Conservation (phyloP, 2,888 invertebrate genomes). For the Rotaria magnacalcarata region DNA sequence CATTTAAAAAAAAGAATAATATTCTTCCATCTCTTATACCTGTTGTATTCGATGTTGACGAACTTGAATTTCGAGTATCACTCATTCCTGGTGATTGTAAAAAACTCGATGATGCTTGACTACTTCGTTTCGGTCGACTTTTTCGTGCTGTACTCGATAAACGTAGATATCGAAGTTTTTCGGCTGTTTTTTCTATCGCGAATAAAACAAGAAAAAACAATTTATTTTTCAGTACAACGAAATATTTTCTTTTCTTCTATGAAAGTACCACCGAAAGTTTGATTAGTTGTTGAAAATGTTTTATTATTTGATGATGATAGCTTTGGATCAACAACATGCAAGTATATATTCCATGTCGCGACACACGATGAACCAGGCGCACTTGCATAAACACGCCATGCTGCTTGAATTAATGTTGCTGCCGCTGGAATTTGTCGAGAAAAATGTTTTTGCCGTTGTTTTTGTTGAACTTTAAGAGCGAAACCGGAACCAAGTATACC, state of each 20-base stretch:
- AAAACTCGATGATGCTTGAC: background rate
- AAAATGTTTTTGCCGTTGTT: slow-evolving; percentile 79
- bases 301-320: background rate
- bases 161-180: slow-evolving; percentile 35
- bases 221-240: no score
- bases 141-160: background rate
- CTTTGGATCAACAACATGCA: slow-evolving; percentile 55
- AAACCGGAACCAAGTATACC: slow-evolving; percentile 79
- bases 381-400: slow-evolving; percentile 74
- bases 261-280: background rate
- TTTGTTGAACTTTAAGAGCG: slow-evolving; percentile 78
- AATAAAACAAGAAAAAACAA: background rate
- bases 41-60: slow-evolving; percentile 10
- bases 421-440: slow-evolving; percentile 77
- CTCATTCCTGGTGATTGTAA: background rate
- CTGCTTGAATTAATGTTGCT: slow-evolving; percentile 70
- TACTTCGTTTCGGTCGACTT: background rate
- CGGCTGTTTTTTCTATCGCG: background rate
- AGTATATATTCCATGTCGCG: slow-evolving; percentile 74
- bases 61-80: background rate
- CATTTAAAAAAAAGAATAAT: background rate
- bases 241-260: background rate
- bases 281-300: background rate
- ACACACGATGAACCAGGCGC: slow-evolving; percentile 71
- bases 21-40: background rate